A percentile compares a stretch with the other conserved stretches of the same genome.
Conservation (phyloP, 2,888 invertebrate species). For the Eutolmus rufibarbis region DNA sequence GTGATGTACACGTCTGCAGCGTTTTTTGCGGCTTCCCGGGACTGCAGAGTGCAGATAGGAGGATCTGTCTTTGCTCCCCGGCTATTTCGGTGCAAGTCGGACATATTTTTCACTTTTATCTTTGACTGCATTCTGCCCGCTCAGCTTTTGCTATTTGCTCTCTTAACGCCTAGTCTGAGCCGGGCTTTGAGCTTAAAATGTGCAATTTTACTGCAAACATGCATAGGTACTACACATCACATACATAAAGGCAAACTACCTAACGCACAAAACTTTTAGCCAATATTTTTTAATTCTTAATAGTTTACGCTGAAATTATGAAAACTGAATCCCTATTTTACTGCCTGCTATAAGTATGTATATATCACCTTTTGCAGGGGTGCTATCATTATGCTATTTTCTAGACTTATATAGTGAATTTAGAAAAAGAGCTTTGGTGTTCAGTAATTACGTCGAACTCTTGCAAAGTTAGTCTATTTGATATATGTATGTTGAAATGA, state of each 20-base stretch:
- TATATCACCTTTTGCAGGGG: too few relatives aligned
- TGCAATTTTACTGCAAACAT: background rate
- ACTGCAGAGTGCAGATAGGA: background rate
- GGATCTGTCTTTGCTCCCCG: background rate
- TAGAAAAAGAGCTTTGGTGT: too few relatives aligned
- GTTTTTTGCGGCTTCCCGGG: background rate
- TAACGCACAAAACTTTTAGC: too few relatives aligned
- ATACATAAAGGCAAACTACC: too few relatives aligned
- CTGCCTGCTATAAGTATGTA: too few relatives aligned
- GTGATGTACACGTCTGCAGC: constrained; percentile 31
- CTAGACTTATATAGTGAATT: too few relatives aligned
- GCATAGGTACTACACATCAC: background rate
- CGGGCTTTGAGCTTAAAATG: background rate
- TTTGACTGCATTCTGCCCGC: background rate
- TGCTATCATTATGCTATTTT: too few relatives aligned
- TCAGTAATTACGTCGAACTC: background rate
- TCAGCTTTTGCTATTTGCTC: background rate
- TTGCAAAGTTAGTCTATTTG: background rate
- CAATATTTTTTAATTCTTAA: too few relatives aligned
- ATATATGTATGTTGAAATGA: background rate
- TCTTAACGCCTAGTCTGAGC: background rate
- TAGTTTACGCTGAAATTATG: too few relatives aligned
- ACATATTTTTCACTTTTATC: background rate
- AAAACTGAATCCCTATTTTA: too few relatives aligned
- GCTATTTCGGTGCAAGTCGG: background rate